phyloP scores from a whole-genome alignment of 2,113 vertebrate genomes.

The Thunnus thynnus region DNA sequence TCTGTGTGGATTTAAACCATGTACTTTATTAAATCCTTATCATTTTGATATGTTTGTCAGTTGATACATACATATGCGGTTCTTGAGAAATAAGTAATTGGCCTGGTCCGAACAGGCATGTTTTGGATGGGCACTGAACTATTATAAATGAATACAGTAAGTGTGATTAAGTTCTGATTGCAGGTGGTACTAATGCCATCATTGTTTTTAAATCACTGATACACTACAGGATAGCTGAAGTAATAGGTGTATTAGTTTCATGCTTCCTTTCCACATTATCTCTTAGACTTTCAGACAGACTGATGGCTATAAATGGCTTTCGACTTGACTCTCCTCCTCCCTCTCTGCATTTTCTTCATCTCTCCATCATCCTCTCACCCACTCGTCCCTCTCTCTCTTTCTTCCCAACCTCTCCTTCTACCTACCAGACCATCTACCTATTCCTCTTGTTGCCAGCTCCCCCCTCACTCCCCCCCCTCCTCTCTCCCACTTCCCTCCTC shows the following conservation, averaged over 20 bases:
- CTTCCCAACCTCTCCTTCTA: conserved; percentile 51
- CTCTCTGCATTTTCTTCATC: conserved; percentile 42
- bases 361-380: conserved; percentile 59
- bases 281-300: conserved; percentile 57
- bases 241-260: conserved; percentile 31
- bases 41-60: no score
- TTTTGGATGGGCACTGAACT: no score
- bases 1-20: no score
- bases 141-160: not conserved
- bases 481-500: conserved; percentile 68
- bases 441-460: conserved; percentile 39
- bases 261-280: conserved; percentile 45
- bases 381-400: conserved; percentile 38
- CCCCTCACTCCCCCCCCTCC: conserved; percentile 62
- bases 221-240: conserved; percentile 4
- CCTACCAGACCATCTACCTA: conserved; percentile 56
- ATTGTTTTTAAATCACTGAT: conserved; percentile 18
- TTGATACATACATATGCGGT: no score
- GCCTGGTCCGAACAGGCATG: no score
- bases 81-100: no score
- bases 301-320: conserved; percentile 74
- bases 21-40: no score
- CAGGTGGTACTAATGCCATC: conserved; percentile 17
- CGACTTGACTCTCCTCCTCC: conserved; percentile 46
- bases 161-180: conserved; percentile 10